These are phyloP conservation scores for Microplitis demolitor DNA, from an alignment of 1,140 invertebrate genomes.

Conservation along the genomic window DNA sequence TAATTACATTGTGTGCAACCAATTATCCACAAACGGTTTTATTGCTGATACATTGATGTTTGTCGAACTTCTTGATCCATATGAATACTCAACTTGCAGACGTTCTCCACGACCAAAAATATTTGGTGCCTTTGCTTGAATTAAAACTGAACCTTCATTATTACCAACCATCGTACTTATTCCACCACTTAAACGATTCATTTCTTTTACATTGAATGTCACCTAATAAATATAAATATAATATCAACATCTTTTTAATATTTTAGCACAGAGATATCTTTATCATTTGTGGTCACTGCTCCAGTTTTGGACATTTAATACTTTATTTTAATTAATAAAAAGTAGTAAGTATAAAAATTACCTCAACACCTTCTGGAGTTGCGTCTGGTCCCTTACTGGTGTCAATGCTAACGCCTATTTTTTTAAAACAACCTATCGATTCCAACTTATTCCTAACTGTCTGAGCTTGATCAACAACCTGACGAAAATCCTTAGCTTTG, in stretches of 20 bases:
- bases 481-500: conserved; percentile 69
- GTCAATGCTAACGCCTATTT: conserved; percentile 81
- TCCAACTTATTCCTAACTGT: conserved; percentile 74
- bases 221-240: conserved; percentile 62
- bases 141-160: conserved; percentile 80
- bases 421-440: conserved; percentile 81
- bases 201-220: conserved; percentile 80
- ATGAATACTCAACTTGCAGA: conserved; percentile 75
- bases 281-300: too few relatives aligned
- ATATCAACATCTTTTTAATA: neutral
- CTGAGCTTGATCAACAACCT: conserved; percentile 67
- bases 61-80: conserved; percentile 73
- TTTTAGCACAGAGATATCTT: too few relatives aligned
- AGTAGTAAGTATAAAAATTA: too few relatives aligned
- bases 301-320: too few relatives aligned
- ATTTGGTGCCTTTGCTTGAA: conserved; percentile 77
- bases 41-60: conserved; percentile 74
- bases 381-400: conserved; percentile 75
- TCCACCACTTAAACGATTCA: conserved; percentile 75
- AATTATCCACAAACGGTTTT: conserved; percentile 73
- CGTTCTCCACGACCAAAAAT: conserved; percentile 81
- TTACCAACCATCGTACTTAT: conserved; percentile 82
- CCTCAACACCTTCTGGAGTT: conserved; percentile 79
- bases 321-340: too few relatives aligned
- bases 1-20: conserved; percentile 50